These are phyloP conservation scores for Gulo gulo DNA, from an alignment of 2,113 vertebrate species.

Conservation along the genomic window DNA sequence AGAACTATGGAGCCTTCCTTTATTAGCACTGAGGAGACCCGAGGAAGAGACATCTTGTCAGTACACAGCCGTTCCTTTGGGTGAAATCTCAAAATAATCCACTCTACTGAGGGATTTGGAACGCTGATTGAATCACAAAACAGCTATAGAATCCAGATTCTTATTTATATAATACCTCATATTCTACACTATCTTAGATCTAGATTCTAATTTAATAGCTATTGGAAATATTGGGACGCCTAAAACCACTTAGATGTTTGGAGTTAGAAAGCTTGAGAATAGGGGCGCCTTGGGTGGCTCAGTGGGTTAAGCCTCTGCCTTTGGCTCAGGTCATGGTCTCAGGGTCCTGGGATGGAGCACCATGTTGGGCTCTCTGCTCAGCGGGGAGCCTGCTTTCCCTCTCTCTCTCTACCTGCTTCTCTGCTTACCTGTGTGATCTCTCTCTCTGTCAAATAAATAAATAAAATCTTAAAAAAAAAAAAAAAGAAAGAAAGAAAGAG, in stretches of 20 bases:
- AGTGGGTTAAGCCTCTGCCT: no score
- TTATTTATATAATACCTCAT: not conserved
- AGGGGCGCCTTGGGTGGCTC: no score
- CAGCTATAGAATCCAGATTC: not conserved
- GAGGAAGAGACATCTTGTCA: not conserved
- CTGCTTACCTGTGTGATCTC: no score
- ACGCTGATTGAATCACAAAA: not conserved
- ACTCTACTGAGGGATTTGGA: not conserved
- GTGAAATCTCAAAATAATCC: not conserved
- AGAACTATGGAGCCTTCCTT: not conserved
- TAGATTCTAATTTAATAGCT: not conserved
- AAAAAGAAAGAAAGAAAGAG: not conserved
- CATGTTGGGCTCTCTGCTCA: no score
- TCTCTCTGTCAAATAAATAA: no score
- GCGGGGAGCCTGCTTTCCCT: no score
- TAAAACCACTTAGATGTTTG: not conserved
- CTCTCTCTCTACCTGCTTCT: no score
- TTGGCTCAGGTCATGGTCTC: no score
- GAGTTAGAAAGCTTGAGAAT: not conserved
- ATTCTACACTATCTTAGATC: not conserved
- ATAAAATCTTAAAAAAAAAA: no score
- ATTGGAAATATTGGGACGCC: not conserved
- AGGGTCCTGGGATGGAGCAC: no score
- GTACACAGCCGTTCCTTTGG: not conserved
- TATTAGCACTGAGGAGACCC: not conserved